A percentile compares a stretch with the other conserved stretches of the same genome.
These are phyloP conservation scores for Lymantria monacha DNA, from an alignment of 2,888 invertebrate genomes.

Conservation along the genomic window DNA sequence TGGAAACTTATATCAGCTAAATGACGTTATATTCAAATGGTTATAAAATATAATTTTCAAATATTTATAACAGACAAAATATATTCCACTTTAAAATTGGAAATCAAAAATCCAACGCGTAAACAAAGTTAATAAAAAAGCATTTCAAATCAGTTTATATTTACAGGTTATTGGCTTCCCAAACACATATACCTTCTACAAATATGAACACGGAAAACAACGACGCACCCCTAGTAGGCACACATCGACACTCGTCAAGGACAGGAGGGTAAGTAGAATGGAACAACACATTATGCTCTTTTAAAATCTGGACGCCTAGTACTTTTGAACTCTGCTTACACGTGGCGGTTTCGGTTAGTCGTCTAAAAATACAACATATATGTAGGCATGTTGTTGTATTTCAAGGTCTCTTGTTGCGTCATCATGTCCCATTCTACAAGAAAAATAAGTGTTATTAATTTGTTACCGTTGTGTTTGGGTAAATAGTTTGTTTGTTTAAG, in stretches of 20 bases:
- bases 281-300: constrained; percentile 9
- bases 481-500: too few species aligned
- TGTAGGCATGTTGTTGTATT: background rate
- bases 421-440: too few species aligned
- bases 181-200: constrained; percentile 85
- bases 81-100: too few species aligned
- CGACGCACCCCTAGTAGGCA: constrained; percentile 81
- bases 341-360: constrained; percentile 40
- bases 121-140: too few species aligned
- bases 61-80: too few species aligned
- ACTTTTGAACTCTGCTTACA: constrained; percentile 47
- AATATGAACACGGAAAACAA: constrained; percentile 79
- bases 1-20: too few species aligned
- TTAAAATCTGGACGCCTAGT: constrained; percentile 50
- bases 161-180: constrained; percentile 84
- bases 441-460: too few species aligned
- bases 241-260: constrained; percentile 75
- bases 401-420: background rate
- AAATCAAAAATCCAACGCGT: too few species aligned
- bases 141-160: background rate
- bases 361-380: constrained; percentile 12
- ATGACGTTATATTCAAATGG: too few species aligned
- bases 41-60: too few species aligned
- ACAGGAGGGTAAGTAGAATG: constrained; percentile 80
- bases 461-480: too few species aligned